Conservation (phyloP, 2,113 vertebrate species). For the Murina feae region DNA sequence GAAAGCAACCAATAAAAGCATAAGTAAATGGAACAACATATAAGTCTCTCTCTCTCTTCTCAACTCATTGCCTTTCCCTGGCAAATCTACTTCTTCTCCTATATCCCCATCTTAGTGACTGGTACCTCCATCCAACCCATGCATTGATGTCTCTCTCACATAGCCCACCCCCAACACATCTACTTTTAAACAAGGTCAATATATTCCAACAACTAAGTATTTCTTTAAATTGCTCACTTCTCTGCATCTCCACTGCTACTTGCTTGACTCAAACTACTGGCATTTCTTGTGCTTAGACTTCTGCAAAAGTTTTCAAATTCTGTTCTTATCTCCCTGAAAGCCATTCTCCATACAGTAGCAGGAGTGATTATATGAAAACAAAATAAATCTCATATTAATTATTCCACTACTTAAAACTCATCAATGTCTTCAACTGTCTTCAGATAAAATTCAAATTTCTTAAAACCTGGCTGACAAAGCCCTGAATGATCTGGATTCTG, state of each 20-base stretch:
- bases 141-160: neutral
- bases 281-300: neutral
- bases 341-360: neutral
- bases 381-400: neutral
- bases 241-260: neutral
- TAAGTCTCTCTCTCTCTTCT: neutral
- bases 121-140: neutral
- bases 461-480: neutral
- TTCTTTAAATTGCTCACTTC: neutral
- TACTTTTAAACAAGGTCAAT: neutral
- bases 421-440: neutral
- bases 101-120: neutral
- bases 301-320: neutral
- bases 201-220: neutral
- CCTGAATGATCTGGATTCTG: neutral
- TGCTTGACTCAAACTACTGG: neutral
- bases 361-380: neutral
- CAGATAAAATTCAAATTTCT: slow-evolving; percentile 9
- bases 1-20: neutral
- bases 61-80: neutral
- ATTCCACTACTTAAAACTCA: neutral
- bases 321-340: slow-evolving; percentile 1
- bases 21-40: neutral
- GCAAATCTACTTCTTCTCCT: neutral
- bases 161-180: neutral